Percentiles rank a stretch among this genome's conserved stretches.
phyloP scores from a whole-genome alignment of 2,888 invertebrate genomes.

The Camponotus fellah region DNA sequence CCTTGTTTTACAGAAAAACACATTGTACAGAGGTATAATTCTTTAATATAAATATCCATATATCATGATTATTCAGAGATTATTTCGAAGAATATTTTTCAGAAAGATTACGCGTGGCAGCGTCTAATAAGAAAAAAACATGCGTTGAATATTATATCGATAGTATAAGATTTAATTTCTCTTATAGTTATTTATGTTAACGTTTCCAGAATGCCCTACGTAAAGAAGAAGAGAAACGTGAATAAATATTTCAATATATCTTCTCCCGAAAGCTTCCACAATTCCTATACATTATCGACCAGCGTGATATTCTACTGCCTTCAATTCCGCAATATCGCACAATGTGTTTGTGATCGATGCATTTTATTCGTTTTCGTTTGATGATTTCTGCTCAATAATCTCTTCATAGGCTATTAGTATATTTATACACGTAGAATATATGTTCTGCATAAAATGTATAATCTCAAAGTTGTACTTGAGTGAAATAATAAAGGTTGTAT shows the following conservation, averaged over 20 bases:
- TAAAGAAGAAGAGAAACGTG: slow-evolving; percentile 34
- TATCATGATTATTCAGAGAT: neutral
- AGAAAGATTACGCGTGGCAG: neutral
- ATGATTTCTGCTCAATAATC: slow-evolving; percentile 60
- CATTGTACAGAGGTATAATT: neutral
- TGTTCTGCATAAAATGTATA: slow-evolving; percentile 73
- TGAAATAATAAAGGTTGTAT: slow-evolving; percentile 83
- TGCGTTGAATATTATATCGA: slow-evolving; percentile 12
- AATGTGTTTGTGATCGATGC: slow-evolving; percentile 58
- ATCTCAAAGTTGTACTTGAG: slow-evolving; percentile 79
- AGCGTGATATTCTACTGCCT: slow-evolving; percentile 48
- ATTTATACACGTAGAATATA: slow-evolving; percentile 62
- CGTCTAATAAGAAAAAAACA: slow-evolving; percentile 8
- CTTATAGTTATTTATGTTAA: slow-evolving; percentile 33
- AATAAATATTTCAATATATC: slow-evolving; percentile 45
- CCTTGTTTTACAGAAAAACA: slow-evolving; percentile 6
- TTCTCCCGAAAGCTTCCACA: slow-evolving; percentile 26
- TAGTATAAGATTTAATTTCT: slow-evolving; percentile 36
- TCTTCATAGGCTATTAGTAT: slow-evolving; percentile 58
- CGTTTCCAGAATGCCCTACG: slow-evolving; percentile 28
- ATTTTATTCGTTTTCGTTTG: slow-evolving; percentile 57
- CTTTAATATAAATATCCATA: neutral
- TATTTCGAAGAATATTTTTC: neutral
- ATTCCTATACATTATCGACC: slow-evolving; percentile 42
- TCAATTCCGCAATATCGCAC: slow-evolving; percentile 42